Evolutionary conservation across 2,888 invertebrate species (phyloP).

Genomic region (Salpingus planirostris): DNA sequence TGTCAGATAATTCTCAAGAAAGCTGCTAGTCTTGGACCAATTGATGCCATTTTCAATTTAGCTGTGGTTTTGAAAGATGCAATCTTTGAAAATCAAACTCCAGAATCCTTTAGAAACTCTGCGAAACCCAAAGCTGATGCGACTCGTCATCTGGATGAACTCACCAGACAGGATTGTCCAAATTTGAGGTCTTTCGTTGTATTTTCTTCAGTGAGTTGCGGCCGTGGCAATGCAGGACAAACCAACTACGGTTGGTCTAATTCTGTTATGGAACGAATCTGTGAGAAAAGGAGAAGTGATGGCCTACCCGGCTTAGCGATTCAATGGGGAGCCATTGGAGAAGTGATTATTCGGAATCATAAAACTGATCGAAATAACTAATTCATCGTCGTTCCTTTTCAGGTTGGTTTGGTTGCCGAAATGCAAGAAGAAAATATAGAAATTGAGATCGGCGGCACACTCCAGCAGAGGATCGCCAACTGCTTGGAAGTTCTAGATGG

Average conservation of each 20-base stretch:
- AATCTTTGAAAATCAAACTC: constrained; percentile 46
- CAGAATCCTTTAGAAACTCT: constrained; percentile 44
- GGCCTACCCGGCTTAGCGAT: constrained; percentile 40
- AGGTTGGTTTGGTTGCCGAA: constrained; percentile 59
- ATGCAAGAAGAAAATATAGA: constrained; percentile 41
- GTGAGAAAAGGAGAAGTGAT: constrained; percentile 55
- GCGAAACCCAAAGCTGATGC: constrained; percentile 56
- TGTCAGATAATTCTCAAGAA: constrained; percentile 57
- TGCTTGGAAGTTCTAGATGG: constrained; percentile 45
- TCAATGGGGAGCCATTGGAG: constrained; percentile 2
- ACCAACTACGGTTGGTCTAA: constrained; percentile 38
- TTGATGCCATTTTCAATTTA: constrained; percentile 54
- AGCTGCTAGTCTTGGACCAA: constrained; percentile 52
- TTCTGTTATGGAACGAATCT: constrained; percentile 74
- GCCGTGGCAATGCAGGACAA: constrained; percentile 1
- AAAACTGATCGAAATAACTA: too few relatives aligned
- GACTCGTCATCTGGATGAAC: constrained; percentile 62
- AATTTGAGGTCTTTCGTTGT: constrained; percentile 8
- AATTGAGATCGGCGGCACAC: constrained; percentile 49
- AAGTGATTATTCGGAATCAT: too few relatives aligned
- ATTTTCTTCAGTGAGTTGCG: constrained; percentile 1
- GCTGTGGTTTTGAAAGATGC: constrained; percentile 48
- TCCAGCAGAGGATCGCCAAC: constrained; percentile 57
- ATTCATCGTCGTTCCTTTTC: too few relatives aligned
- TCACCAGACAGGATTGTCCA: constrained; percentile 34